phyloP scores from a whole-genome alignment of 2,797 vertebrate genomes.

The Micromesistius poutassou region DNA sequence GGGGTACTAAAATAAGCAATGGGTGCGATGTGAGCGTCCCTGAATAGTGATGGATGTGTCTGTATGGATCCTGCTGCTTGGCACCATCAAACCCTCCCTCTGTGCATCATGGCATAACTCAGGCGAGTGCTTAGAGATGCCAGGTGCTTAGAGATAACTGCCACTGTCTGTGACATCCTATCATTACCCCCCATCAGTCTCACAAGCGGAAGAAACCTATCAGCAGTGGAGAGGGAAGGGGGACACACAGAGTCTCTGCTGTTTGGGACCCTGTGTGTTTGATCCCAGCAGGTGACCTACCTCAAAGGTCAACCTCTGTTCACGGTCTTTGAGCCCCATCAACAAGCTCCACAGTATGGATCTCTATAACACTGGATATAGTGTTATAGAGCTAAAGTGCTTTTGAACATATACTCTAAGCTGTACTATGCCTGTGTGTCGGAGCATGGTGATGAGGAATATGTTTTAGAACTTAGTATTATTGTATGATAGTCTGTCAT shows the following conservation, averaged over 20 bases:
- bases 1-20: background rate
- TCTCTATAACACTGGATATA: no score
- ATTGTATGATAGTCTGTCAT: no score
- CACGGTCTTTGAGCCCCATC: background rate
- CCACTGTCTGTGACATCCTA: background rate
- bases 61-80: background rate
- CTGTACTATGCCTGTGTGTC: no score
- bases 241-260: background rate
- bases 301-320: background rate
- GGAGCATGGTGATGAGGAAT: no score
- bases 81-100: background rate
- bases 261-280: background rate
- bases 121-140: background rate
- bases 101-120: background rate
- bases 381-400: no score
- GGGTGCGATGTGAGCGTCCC: background rate
- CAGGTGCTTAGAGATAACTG: background rate
- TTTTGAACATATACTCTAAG: no score
- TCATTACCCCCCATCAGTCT: background rate
- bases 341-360: background rate
- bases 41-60: background rate
- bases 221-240: background rate
- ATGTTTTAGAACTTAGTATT: no score
- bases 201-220: background rate
- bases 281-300: background rate